These are phyloP conservation scores for Mycetomoellerius zeteki DNA, from an alignment of 1,140 invertebrate genomes.

Conservation along the genomic window DNA sequence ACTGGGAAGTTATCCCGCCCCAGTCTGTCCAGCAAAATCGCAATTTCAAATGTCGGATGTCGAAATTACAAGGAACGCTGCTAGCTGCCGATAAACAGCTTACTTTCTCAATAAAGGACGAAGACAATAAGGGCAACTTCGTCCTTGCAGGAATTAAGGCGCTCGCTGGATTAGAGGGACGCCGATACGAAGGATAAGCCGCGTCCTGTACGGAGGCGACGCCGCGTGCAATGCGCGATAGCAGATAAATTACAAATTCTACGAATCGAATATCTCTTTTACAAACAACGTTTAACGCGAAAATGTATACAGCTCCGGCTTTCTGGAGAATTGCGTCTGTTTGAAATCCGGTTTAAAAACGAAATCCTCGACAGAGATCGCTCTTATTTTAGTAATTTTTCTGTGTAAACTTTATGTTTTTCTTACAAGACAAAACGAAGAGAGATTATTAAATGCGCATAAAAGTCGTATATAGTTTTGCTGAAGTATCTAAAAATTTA, in stretches of 20 bases:
- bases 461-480: background rate
- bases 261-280: slow-evolving; percentile 56
- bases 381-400: slow-evolving; percentile 16
- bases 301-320: slow-evolving; percentile 24
- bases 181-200: slow-evolving; percentile 61
- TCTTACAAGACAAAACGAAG: background rate
- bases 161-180: slow-evolving; percentile 55
- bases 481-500: too few relatives aligned
- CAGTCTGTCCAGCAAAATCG: slow-evolving; percentile 52
- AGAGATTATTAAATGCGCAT: background rate
- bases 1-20: slow-evolving; percentile 5
- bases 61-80: slow-evolving; percentile 68
- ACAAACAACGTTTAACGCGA: slow-evolving; percentile 39
- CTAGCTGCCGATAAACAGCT: slow-evolving; percentile 76
- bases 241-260: slow-evolving; percentile 64
- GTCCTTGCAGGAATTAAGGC: slow-evolving; percentile 56
- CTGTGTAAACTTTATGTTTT: background rate
- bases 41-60: slow-evolving; percentile 61
- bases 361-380: slow-evolving; percentile 10
- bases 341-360: slow-evolving; percentile 19
- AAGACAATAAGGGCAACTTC: slow-evolving; percentile 70
- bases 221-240: slow-evolving; percentile 56
- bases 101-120: slow-evolving; percentile 74
- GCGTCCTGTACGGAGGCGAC: slow-evolving; percentile 40
- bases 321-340: slow-evolving; percentile 10